These are phyloP conservation scores for Dryocosmus kuriphilus DNA, from an alignment of 2,888 invertebrate genomes.

Conservation along the genomic window DNA sequence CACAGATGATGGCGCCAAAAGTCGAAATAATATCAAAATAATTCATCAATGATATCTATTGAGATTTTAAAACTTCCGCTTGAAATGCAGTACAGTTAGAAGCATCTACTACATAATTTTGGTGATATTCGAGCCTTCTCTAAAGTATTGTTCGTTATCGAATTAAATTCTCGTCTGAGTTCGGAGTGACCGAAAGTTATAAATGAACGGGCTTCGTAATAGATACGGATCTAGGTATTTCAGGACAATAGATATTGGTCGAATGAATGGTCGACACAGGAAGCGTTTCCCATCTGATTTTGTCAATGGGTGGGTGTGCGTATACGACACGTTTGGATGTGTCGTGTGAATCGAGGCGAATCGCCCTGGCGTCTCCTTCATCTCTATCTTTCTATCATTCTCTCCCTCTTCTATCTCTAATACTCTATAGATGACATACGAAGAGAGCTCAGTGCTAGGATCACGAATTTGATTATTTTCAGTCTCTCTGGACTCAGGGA, in stretches of 20 bases:
- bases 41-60: no score
- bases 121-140: constrained; percentile 10
- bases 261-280: constrained; percentile 68
- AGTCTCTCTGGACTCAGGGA: constrained; percentile 17
- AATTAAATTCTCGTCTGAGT: constrained; percentile 30
- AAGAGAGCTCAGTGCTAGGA: constrained; percentile 38
- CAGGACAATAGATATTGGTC: constrained; percentile 66
- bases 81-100: no score
- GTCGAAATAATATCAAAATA: no score
- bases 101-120: background rate
- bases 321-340: constrained; percentile 50
- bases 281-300: constrained; percentile 70
- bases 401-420: constrained; percentile 28
- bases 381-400: constrained; percentile 9
- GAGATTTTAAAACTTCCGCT: no score
- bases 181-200: constrained; percentile 38
- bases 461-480: constrained; percentile 35
- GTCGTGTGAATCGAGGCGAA: constrained; percentile 66
- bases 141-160: constrained; percentile 35
- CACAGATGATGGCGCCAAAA: no score
- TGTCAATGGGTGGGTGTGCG: constrained; percentile 61
- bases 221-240: constrained; percentile 43
- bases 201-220: constrained; percentile 45
- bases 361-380: constrained; percentile 52
- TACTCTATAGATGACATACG: constrained; percentile 51